phyloP scores from a whole-genome alignment of 2,113 vertebrate genomes.

The Stictonetta naevosa region DNA sequence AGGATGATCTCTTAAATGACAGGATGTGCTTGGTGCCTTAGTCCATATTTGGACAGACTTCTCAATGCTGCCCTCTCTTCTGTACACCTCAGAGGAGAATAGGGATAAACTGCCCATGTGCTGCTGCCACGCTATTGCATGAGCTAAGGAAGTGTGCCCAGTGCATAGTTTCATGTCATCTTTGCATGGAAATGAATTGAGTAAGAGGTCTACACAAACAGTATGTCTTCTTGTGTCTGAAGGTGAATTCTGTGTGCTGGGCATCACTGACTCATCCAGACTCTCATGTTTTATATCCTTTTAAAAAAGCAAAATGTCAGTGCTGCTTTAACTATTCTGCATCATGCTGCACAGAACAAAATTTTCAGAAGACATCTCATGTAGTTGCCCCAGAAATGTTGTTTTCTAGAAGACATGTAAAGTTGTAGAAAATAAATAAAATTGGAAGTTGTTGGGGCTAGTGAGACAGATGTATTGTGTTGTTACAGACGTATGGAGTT shows the following conservation, averaged over 20 bases:
- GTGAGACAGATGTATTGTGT: background rate
- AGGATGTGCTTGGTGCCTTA: background rate
- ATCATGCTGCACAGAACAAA: background rate
- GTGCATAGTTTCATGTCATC: background rate
- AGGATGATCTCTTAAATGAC: background rate
- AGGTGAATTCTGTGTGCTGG: slow-evolving; percentile 97
- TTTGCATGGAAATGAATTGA: background rate
- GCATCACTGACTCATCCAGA: slow-evolving; percentile 92
- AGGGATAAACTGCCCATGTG: background rate
- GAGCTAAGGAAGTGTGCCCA: background rate
- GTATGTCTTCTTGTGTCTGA: slow-evolving; percentile 51
- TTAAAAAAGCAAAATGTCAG: background rate
- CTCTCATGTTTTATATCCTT: slow-evolving; percentile 98
- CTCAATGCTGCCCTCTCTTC: background rate
- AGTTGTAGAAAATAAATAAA: background rate
- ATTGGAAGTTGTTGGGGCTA: background rate
- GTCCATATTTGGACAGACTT: background rate
- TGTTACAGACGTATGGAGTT: background rate
- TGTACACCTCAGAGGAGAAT: background rate
- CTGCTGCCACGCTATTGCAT: background rate
- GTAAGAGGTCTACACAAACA: background rate
- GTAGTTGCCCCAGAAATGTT: background rate
- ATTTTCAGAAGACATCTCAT: background rate
- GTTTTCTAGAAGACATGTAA: background rate
- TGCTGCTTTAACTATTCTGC: background rate